Conservation (phyloP, 2,888 invertebrate species). For the Drosophila tripunctata region DNA sequence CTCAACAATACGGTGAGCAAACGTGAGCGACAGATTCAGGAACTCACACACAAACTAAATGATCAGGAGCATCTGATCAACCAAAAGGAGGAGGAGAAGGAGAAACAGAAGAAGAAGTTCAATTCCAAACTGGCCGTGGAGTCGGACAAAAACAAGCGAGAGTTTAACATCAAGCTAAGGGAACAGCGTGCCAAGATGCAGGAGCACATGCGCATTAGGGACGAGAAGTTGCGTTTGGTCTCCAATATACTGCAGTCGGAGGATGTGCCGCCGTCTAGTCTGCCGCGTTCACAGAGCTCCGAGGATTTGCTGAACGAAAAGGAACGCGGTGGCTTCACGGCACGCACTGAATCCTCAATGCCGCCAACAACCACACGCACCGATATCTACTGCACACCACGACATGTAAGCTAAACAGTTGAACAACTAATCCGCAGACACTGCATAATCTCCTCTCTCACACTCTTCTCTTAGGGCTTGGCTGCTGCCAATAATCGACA, state of each 20-base stretch:
- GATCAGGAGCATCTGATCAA: conserved; percentile 88
- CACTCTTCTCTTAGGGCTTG: conserved; percentile 85
- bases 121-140: conserved; percentile 88
- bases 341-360: conserved; percentile 62
- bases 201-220: conserved; percentile 86
- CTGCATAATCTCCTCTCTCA: no score
- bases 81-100: conserved; percentile 88
- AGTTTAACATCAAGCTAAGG: conserved; percentile 87
- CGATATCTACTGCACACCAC: conserved; percentile 72
- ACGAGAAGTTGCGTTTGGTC: conserved; percentile 87
- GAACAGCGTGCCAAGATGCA: conserved; percentile 86
- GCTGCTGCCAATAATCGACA: conserved; percentile 90
- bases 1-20: conserved; percentile 88
- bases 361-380: conserved; percentile 66
- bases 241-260: conserved; percentile 86
- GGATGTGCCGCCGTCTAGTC: conserved; percentile 75
- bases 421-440: no score
- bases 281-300: conserved; percentile 78
- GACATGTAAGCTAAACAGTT: conserved; percentile 59
- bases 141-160: conserved; percentile 90
- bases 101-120: conserved; percentile 88
- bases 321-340: conserved; percentile 34
- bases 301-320: conserved; percentile 79
- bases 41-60: conserved; percentile 87
- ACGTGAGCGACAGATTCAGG: conserved; percentile 87